These are phyloP conservation scores for Lepisosteus oculatus DNA, from an alignment of 2,113 vertebrate genomes.

Conservation along the genomic window DNA sequence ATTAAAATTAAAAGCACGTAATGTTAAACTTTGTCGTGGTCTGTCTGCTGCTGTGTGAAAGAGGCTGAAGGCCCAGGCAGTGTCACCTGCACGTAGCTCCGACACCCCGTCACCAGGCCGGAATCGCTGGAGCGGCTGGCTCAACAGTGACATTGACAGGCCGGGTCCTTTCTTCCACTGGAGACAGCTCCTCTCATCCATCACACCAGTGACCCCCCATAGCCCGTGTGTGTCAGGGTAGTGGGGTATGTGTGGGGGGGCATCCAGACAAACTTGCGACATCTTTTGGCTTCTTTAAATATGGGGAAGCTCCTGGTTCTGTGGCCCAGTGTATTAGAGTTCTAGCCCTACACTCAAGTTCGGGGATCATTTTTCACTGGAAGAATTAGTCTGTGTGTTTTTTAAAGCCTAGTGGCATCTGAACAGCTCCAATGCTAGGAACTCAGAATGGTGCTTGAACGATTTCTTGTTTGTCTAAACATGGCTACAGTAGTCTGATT, in stretches of 20 bases:
- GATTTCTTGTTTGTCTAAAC: too few relatives aligned
- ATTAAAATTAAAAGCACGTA: too few relatives aligned
- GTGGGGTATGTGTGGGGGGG: background rate
- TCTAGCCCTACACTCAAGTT: too few relatives aligned
- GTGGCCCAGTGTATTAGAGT: background rate
- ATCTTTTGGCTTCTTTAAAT: constrained; percentile 4
- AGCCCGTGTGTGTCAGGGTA: background rate
- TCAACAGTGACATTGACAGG: constrained; percentile 6
- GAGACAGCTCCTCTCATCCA: constrained; percentile 9
- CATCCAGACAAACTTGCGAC: constrained; percentile 4
- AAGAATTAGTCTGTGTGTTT: too few relatives aligned
- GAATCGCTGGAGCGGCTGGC: background rate
- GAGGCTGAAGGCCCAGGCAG: background rate
- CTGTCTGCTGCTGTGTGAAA: too few relatives aligned
- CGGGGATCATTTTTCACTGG: too few relatives aligned
- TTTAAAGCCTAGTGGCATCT: too few relatives aligned
- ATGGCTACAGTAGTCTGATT: too few relatives aligned
- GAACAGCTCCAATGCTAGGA: too few relatives aligned
- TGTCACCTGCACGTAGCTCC: background rate
- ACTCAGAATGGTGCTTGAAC: too few relatives aligned
- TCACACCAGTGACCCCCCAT: background rate
- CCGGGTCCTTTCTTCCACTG: background rate
- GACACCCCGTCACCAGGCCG: background rate
- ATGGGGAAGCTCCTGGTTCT: background rate
- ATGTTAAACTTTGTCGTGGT: too few relatives aligned